Conservation (phyloP, 1,140 invertebrate species). For the Drosophila persimilis region DNA sequence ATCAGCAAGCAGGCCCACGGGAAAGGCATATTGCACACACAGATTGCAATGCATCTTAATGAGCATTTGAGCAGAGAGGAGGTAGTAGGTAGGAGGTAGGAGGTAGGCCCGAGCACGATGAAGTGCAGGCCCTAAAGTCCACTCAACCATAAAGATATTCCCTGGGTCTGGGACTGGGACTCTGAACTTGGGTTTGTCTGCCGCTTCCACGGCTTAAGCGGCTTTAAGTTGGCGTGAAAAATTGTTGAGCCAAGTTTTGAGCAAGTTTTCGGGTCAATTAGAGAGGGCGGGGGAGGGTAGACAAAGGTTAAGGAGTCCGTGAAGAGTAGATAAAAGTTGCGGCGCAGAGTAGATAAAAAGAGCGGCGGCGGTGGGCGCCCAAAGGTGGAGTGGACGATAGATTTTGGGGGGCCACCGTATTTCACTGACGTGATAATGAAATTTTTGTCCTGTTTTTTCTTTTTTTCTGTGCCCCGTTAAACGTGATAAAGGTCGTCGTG, state of each 20-base stretch:
- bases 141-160: constrained; percentile 46
- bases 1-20: constrained; percentile 47
- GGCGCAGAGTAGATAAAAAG: neutral
- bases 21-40: constrained; percentile 60
- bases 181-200: constrained; percentile 35
- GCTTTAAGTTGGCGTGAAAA: constrained; percentile 76
- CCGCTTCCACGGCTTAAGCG: constrained; percentile 37
- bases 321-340: constrained; percentile 1
- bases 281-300: neutral
- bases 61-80: constrained; percentile 16
- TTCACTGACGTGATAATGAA: constrained; percentile 51
- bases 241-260: constrained; percentile 64
- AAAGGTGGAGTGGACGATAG: constrained; percentile 10
- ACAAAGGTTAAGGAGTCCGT: neutral
- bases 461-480: constrained; percentile 26
- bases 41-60: constrained; percentile 62
- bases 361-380: neutral
- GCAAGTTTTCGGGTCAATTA: constrained; percentile 70
- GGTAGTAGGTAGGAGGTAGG: constrained; percentile 3
- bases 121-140: constrained; percentile 37
- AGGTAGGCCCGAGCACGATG: constrained; percentile 23
- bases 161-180: constrained; percentile 2
- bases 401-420: constrained; percentile 7
- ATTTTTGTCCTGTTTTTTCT: constrained; percentile 39
- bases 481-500: constrained; percentile 66